A percentile compares a stretch with the other conserved stretches of the same genome.
Conservation (phyloP, 37 sponge, comb jelly and placozoan species). For the Chondrosia reniformis region DNA sequence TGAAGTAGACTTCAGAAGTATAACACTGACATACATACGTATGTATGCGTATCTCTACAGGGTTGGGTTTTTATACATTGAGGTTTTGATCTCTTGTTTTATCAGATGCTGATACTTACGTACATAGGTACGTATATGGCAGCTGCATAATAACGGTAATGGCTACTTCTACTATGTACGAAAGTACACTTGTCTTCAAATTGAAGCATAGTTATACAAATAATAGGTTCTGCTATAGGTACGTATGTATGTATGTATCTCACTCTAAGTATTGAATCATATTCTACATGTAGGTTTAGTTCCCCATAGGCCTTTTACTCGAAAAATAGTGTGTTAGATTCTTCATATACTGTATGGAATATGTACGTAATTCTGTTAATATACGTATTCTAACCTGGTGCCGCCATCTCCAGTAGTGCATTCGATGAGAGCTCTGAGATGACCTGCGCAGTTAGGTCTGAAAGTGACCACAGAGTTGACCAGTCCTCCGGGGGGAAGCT, state of each 20-base stretch:
- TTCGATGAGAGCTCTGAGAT: conserved; percentile 29
- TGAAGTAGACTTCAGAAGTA: not conserved
- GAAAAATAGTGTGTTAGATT: not conserved
- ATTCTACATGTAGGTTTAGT: not conserved
- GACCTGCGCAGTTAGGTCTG: conserved; percentile 24
- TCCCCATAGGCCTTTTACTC: not conserved
- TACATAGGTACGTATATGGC: too few relatives aligned
- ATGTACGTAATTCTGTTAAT: not conserved
- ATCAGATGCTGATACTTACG: too few relatives aligned
- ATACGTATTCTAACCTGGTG: conserved; percentile 1
- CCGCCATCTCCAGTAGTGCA: not conserved
- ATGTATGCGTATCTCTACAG: too few relatives aligned
- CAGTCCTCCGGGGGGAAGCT: conserved; percentile 16
- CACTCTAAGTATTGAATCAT: not conserved
- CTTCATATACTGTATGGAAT: not conserved
- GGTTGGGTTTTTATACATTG: too few relatives aligned
- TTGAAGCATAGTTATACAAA: too few relatives aligned
- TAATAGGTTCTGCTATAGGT: too few relatives aligned
- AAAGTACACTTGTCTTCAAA: too few relatives aligned
- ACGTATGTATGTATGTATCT: not conserved
- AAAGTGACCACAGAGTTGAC: conserved; percentile 32
- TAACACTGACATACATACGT: too few relatives aligned
- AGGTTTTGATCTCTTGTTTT: too few relatives aligned
- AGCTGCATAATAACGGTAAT: too few relatives aligned
- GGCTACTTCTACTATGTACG: too few relatives aligned